Base-by-base conservation (phyloP, 30 jellyfish, hydroid and myxozoan species). In the Rhopilema esculentum region DNA sequence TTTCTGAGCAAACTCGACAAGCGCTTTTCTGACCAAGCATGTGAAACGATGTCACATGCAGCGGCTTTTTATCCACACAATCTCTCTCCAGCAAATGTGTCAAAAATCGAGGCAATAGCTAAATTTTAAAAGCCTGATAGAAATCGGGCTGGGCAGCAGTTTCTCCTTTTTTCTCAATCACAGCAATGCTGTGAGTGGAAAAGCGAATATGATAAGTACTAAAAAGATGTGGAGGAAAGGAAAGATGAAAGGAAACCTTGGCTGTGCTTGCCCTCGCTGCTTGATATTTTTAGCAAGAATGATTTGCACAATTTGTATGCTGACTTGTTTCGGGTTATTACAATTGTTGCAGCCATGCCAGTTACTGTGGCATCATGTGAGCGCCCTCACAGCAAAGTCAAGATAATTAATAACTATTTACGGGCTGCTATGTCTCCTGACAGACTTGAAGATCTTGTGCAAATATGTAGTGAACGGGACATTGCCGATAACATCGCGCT, bases 261-360 rank as follows among this genome's bases (percentile, higher is more conserved):
- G 91, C 21, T 67, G 27, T 68, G 91, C 53, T 69, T 82, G 85
- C 91, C 91, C 21, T 67, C 91, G 23, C 66, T 82, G 61, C 91
- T 82, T 29, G 32, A 82, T 33, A 40, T 67, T 28, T 69, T 82
- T 24, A 69, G 33, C 63, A 27, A 49, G 50, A 82, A 68, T 69
- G 89, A 79, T 79, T 68, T 82, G 91, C 75, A 28, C 30, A 69
- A 16, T 25, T 82, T 82, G 75, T 82, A 65, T 69, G 85, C 85
- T 15, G 85, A 82, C 20, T 32, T 82, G 75, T 68, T 15, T 49
- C 27, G 49, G 24, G 52, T 69, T 15, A 40, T 82, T 61, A 16
- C 57, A 29, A 82, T 82, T 69, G 91, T 82, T 28, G 84, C 87
- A 7, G 66, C 86, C 27, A 31, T 65, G 24, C 91, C 91, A 1